These are phyloP conservation scores for Morone chrysops DNA, from an alignment of 2,113 vertebrate species.

Conservation along the genomic window DNA sequence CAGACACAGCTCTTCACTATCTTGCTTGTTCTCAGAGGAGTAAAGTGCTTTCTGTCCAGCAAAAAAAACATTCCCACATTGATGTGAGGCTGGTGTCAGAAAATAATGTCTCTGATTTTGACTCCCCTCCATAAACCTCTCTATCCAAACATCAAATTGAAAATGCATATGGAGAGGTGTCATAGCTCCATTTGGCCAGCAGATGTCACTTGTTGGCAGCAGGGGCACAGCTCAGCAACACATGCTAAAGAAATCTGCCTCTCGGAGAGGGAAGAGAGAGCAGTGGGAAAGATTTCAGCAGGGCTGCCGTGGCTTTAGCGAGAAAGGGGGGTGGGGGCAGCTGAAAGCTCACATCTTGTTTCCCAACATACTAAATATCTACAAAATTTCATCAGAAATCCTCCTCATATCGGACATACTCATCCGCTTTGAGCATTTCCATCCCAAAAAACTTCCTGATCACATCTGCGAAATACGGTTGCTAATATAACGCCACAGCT, in stretches of 20 bases:
- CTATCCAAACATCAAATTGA: neutral
- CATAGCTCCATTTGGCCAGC: constrained; percentile 63
- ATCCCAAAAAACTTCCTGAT: neutral
- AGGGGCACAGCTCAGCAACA: constrained; percentile 46
- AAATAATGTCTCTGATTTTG: neutral
- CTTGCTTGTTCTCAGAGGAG: constrained; percentile 33
- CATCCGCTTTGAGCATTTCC: neutral
- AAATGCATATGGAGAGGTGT: constrained; percentile 57
- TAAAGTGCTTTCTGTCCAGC: neutral
- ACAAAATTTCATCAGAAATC: constrained; percentile 16
- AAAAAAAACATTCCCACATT: neutral
- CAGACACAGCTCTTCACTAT: neutral
- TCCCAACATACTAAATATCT: constrained; percentile 33
- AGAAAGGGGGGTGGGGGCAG: neutral
- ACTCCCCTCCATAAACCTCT: constrained; percentile 29
- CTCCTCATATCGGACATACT: constrained; percentile 13
- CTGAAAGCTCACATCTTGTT: constrained; percentile 18
- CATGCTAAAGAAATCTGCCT: constrained; percentile 74
- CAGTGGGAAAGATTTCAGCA: constrained; percentile 56
- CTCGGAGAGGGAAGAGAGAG: constrained; percentile 39
- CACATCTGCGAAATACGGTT: constrained; percentile 2
- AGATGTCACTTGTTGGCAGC: constrained; percentile 78
- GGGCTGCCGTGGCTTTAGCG: constrained; percentile 34
- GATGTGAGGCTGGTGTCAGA: neutral
- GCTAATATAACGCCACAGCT: constrained; percentile 20